Conservation (phyloP, 2,797 vertebrate genomes). For the Chloroceryle amazona region DNA sequence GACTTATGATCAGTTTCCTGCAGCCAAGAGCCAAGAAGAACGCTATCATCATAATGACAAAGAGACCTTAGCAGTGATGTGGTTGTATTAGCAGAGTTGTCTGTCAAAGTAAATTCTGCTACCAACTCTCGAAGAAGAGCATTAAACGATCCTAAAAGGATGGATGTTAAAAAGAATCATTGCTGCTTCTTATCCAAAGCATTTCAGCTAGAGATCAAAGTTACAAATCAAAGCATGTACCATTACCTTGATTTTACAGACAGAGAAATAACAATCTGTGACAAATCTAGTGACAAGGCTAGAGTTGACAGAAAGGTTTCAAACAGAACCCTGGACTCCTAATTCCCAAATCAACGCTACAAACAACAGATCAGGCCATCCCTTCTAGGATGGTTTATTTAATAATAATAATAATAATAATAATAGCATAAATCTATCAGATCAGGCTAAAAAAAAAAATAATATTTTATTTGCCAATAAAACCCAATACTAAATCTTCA, state of each 20-base stretch:
- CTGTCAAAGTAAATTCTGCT: slow-evolving; percentile 97
- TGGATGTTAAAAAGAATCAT: slow-evolving; percentile 1
- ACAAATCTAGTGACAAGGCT: neutral
- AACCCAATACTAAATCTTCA: neutral
- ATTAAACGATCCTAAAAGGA: slow-evolving; percentile 91
- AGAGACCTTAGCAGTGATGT: slow-evolving; percentile 96
- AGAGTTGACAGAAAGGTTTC: neutral
- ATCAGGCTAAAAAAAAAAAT: neutral
- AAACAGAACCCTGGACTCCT: neutral
- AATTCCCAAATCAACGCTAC: neutral
- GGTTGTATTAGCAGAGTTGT: slow-evolving; percentile 98
- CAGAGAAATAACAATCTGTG: neutral
- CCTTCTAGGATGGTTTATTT: neutral
- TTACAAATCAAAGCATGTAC: neutral
- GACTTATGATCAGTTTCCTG: slow-evolving; percentile 99
- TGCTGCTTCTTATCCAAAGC: neutral
- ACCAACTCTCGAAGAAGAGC: slow-evolving; percentile 95
- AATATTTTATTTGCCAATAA: too few species aligned
- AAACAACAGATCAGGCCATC: neutral
- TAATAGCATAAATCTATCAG: neutral
- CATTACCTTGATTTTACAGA: neutral
- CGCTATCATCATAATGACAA: slow-evolving; percentile 98
- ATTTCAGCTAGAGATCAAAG: neutral
- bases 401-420: neutral
- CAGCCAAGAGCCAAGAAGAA: slow-evolving; percentile 98